Conservation (phyloP, 2,113 vertebrate genomes). For the Meleagris gallopavo region DNA sequence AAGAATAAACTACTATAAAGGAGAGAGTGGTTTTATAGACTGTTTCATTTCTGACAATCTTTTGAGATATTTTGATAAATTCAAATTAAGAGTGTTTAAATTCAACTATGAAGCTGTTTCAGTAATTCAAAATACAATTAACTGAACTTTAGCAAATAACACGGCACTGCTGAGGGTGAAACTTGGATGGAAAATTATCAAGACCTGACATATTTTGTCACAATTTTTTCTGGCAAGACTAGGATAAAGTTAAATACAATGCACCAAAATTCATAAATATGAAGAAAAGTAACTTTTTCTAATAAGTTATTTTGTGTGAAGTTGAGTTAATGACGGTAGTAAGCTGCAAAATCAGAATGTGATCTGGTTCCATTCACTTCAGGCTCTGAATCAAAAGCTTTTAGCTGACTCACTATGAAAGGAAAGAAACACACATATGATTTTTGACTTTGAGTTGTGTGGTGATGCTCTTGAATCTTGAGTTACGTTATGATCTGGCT, state of each 20-base stretch:
- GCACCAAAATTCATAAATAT: neutral
- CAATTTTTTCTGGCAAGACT: neutral
- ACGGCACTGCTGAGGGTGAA: neutral
- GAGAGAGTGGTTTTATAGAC: neutral
- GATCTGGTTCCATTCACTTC: neutral
- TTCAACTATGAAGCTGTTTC: neutral
- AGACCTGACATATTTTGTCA: neutral
- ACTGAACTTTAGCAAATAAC: no score
- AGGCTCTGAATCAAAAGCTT: neutral
- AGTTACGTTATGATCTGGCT: neutral
- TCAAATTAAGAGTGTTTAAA: neutral
- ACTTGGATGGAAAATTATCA: conserved; percentile 3
- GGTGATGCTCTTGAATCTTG: neutral
- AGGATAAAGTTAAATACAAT: neutral
- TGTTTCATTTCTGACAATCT: neutral
- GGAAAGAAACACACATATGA: neutral
- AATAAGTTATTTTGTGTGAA: neutral
- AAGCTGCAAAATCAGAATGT: neutral
- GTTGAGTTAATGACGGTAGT: neutral
- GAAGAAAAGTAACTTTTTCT: neutral
- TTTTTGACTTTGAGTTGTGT: neutral
- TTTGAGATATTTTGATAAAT: neutral
- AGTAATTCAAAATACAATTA: neutral
- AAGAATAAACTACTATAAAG: neutral
- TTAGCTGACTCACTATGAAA: neutral